phyloP scores from a whole-genome alignment of 2,888 invertebrate species.

The Plusia festucae region DNA sequence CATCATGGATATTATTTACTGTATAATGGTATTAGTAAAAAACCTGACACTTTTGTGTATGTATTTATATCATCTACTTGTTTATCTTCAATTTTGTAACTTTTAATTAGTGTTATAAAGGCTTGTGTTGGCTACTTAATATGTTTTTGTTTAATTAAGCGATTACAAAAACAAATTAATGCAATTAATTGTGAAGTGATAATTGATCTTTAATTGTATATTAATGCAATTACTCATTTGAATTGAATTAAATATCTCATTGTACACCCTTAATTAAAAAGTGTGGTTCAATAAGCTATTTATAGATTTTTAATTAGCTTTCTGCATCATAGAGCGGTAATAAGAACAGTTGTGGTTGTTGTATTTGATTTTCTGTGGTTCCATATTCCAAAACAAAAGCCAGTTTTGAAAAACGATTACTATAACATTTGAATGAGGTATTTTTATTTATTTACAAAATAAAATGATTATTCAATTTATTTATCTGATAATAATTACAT shows the following conservation, averaged over 20 bases:
- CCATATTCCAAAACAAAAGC: neutral
- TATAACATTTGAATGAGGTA: slow-evolving; percentile 19
- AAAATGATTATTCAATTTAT: too few species aligned
- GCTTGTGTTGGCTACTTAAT: neutral
- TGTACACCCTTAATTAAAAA: neutral
- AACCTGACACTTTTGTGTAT: too few species aligned
- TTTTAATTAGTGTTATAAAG: neutral
- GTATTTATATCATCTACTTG: too few species aligned
- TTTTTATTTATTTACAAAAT: too few species aligned
- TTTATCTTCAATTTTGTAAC: too few species aligned
- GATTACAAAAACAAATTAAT: neutral
- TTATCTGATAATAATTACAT: too few species aligned
- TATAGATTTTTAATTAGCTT: slow-evolving; percentile 22
- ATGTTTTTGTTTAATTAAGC: neutral
- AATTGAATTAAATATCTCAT: slow-evolving; percentile 17
- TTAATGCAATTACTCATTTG: slow-evolving; percentile 25
- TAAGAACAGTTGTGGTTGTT: neutral
- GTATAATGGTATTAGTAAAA: too few species aligned
- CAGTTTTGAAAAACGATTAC: neutral
- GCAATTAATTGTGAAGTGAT: slow-evolving; percentile 1
- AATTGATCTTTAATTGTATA: slow-evolving; percentile 7
- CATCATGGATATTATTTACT: too few species aligned
- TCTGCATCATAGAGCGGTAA: slow-evolving; percentile 11
- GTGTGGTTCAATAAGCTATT: slow-evolving; percentile 14
- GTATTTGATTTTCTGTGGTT: neutral